phyloP scores from a whole-genome alignment of 2,797 vertebrate genomes.

The Sebastolobus altivelis region DNA sequence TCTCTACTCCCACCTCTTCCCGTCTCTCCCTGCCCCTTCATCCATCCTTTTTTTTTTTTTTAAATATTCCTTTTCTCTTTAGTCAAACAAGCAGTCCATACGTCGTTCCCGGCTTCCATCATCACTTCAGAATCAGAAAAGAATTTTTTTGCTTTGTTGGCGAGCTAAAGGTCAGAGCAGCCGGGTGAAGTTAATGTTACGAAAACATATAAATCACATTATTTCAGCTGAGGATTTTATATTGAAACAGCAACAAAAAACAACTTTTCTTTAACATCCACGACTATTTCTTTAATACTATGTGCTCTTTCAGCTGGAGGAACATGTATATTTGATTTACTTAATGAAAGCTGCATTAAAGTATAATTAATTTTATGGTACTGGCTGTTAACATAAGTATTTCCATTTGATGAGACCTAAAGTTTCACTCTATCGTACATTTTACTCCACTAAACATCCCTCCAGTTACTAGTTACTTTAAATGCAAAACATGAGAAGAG shows the following conservation, averaged over 20 bases:
- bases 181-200: background rate
- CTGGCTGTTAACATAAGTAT: no score
- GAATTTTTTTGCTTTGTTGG: background rate
- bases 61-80: slow-evolving; percentile 14
- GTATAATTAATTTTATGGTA: no score
- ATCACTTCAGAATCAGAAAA: slow-evolving; percentile 6
- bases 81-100: slow-evolving; percentile 14
- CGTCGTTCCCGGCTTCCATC: slow-evolving; percentile 26
- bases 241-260: background rate
- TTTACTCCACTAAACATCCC: no score
- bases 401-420: no score
- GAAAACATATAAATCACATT: background rate
- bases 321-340: background rate
- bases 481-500: no score
- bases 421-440: no score
- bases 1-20: slow-evolving; percentile 76
- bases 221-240: background rate
- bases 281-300: background rate
- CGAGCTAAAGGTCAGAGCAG: background rate
- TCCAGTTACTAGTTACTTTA: no score
- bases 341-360: no score
- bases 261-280: background rate
- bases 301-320: background rate
- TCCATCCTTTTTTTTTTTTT: slow-evolving; percentile 53
- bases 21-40: slow-evolving; percentile 77